Conservation (phyloP, 2,113 vertebrate species). For the Romanogobio albipinnatus region DNA sequence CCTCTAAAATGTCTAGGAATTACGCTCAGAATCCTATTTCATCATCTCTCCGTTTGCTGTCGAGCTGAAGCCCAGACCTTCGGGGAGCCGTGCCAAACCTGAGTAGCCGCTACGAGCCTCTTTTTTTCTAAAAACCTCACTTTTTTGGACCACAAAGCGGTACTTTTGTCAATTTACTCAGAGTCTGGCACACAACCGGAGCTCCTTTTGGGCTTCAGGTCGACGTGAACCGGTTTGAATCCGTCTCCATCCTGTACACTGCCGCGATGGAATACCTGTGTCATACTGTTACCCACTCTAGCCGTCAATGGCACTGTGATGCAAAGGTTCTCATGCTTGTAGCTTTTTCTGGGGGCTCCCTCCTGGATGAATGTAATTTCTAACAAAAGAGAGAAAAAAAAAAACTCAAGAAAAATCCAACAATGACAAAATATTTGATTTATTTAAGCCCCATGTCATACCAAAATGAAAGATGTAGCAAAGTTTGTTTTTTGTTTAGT, state of each 20-base stretch:
- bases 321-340: slow-evolving; percentile 55
- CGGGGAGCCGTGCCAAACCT: slow-evolving; percentile 49
- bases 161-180: slow-evolving; percentile 55
- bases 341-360: slow-evolving; percentile 63
- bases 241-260: slow-evolving; percentile 55
- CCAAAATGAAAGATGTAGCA: slow-evolving; percentile 45
- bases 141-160: slow-evolving; percentile 69
- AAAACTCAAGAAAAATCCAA: background rate
- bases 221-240: slow-evolving; percentile 43
- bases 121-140: slow-evolving; percentile 59
- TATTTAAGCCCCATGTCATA: slow-evolving; percentile 41
- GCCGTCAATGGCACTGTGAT: slow-evolving; percentile 60
- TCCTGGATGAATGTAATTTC: slow-evolving; percentile 73
- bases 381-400: slow-evolving; percentile 39
- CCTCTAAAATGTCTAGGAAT: slow-evolving; percentile 61
- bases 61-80: slow-evolving; percentile 62
- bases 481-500: background rate
- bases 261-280: slow-evolving; percentile 61
- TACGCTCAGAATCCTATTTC: slow-evolving; percentile 51
- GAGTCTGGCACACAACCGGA: slow-evolving; percentile 50
- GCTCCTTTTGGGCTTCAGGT: slow-evolving; percentile 48
- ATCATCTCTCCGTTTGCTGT: slow-evolving; percentile 31
- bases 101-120: slow-evolving; percentile 61
- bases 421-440: background rate
- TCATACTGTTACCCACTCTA: slow-evolving; percentile 65